Evolutionary conservation across 2,888 invertebrate genomes (phyloP), one percentile per base, ranked within the genome.

Genomic region (Homarus gammarus): DNA sequence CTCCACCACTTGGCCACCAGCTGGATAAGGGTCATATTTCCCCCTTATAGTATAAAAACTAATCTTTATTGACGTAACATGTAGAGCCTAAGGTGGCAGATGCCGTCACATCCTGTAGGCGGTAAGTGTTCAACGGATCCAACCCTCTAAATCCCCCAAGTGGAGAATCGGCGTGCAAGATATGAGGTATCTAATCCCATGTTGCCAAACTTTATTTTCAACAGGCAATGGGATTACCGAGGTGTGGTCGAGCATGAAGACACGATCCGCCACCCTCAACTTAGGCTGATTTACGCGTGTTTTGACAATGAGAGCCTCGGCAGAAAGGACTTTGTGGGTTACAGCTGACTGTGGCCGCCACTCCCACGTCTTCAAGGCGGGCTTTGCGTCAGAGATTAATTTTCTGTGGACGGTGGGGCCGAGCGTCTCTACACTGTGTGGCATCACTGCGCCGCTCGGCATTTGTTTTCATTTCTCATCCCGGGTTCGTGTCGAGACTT

Each of bases 141-240:
- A 44, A 77, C 27, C 77, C 77, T 49, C 77, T 77, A 77, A 77
- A 77, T 77, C 77, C 77, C 77, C 77, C 8, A 51, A 56, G 31
- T 49, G 78, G 78, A 27, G 78, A 51, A 78, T 78, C 78, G 51
- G 51, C 78, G 31, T 33, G 78, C 78, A 27, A 51, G 78, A 78
- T 78, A 51, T 51, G 78, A 31, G 78, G 78, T 51, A 51, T 78
- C 27, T 78, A 78, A 78, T 51, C 78, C 78, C 78, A 27, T 78
- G 78, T 78, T 78, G 56, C 78, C n/a, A 78, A 78, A 78, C 78
- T 51, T 3, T 38, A 51, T 78, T 78, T 49, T 78, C 78, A 51
- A 27, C 78, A 51, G 78, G 78, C 56, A 78, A 78, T 78, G 33
- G 78, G 78, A 78, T 78, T 78, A 78, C 78, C 33, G 1, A 51